phyloP scores from a whole-genome alignment of 2,888 invertebrate species.

The Ceramica pisi region DNA sequence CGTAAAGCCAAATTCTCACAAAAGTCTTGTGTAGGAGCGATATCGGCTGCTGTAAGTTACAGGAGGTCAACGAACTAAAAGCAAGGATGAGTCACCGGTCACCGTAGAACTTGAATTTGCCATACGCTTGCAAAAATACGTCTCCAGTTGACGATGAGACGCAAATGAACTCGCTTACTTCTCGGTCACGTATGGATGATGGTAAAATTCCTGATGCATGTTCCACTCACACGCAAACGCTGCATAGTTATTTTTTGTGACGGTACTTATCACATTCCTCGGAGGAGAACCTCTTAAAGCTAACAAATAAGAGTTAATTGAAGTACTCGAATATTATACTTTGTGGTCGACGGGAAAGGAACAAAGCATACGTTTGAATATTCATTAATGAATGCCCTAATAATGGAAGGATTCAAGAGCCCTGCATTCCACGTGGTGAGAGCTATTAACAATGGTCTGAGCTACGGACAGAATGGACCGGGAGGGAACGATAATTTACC shows the following conservation, averaged over 20 bases:
- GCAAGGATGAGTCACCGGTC: constrained; percentile 82
- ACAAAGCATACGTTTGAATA: constrained; percentile 75
- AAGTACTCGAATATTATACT: constrained; percentile 66
- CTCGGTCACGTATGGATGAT: constrained; percentile 72
- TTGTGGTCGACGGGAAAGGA: constrained; percentile 62
- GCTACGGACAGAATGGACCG: constrained; percentile 67
- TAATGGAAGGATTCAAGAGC: constrained; percentile 74
- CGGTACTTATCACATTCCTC: constrained; percentile 55
- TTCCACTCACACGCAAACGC: constrained; percentile 65
- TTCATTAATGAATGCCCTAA: constrained; percentile 75
- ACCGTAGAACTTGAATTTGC: constrained; percentile 73
- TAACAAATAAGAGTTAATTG: constrained; percentile 69
- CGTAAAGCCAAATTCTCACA: constrained; percentile 5
- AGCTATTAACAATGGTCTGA: constrained; percentile 73
- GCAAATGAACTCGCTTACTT: constrained; percentile 72
- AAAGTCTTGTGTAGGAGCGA: constrained; percentile 58
- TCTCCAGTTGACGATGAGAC: constrained; percentile 61
- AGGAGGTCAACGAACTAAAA: constrained; percentile 84
- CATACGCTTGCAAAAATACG: constrained; percentile 64
- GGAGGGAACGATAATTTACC: constrained; percentile 72
- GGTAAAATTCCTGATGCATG: constrained; percentile 69
- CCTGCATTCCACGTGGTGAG: constrained; percentile 72
- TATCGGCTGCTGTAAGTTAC: constrained; percentile 78
- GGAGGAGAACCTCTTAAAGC: constrained; percentile 51
- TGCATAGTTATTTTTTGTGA: constrained; percentile 62